Conservation (phyloP, 30 jellyfish, hydroid and myxozoan species). For the Turritopsis dohrnii region DNA sequence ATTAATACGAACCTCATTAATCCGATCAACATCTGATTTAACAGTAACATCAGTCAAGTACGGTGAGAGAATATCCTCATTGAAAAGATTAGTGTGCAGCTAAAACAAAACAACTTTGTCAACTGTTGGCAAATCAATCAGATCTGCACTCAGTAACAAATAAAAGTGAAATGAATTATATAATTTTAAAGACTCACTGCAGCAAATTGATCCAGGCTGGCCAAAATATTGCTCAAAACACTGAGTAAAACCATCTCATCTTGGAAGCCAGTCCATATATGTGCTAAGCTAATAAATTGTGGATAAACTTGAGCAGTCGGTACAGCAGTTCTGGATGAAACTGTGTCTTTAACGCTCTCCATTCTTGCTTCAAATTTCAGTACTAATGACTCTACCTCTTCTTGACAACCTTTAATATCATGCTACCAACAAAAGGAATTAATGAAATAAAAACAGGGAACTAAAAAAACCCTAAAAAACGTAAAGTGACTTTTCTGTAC, state of each 20-base stretch:
- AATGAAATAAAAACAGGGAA: neutral
- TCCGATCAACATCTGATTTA: slow-evolving; percentile 54
- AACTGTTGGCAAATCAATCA: neutral
- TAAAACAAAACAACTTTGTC: neutral
- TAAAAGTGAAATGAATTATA: neutral
- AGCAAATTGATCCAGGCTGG: slow-evolving; percentile 75
- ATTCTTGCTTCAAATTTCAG: slow-evolving; percentile 45
- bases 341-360: slow-evolving; percentile 69
- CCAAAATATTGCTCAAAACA: slow-evolving; percentile 62
- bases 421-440: slow-evolving; percentile 24
- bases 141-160: no score
- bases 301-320: slow-evolving; percentile 98
- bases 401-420: slow-evolving; percentile 52
- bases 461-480: neutral
- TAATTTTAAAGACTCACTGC: slow-evolving; percentile 26
- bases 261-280: slow-evolving; percentile 84
- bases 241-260: slow-evolving; percentile 80
- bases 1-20: slow-evolving; percentile 37
- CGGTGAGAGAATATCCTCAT: slow-evolving; percentile 30
- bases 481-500: neutral
- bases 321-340: slow-evolving; percentile 85
- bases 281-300: slow-evolving; percentile 79
- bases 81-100: slow-evolving; percentile 40
- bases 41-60: slow-evolving; percentile 32
- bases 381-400: slow-evolving; percentile 47